Evolutionary conservation across 1,140 invertebrate species (phyloP).

Genomic region (Octopus sinensis): DNA sequence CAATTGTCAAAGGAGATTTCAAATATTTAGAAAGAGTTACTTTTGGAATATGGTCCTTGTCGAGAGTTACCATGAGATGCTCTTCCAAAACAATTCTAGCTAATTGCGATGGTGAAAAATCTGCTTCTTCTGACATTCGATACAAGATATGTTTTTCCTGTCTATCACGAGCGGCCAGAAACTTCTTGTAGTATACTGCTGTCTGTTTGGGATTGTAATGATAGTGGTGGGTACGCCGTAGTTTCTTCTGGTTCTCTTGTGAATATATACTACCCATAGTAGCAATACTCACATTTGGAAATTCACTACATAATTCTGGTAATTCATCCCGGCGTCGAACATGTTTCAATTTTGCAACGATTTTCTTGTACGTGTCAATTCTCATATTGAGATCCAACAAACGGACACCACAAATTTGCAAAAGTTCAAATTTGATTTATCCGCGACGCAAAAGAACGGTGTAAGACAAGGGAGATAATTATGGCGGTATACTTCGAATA

Average conservation of each 20-base stretch:
- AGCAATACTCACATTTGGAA: conserved; percentile 30
- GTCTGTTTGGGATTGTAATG: conserved; percentile 39
- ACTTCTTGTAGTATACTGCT: conserved; percentile 44
- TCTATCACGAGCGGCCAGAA: conserved; percentile 28
- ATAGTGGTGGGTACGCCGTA: conserved; percentile 47
- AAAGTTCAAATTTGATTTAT: too few species aligned
- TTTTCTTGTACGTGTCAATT: not conserved
- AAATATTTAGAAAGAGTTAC: conserved; percentile 63
- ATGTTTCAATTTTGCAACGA: not conserved
- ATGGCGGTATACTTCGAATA: too few species aligned
- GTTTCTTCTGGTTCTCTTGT: conserved; percentile 55
- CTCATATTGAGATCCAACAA: not conserved
- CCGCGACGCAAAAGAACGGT: too few species aligned
- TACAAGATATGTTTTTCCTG: conserved; percentile 61
- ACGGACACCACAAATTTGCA: too few species aligned
- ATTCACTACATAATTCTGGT: conserved; percentile 13
- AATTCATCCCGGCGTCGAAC: not conserved
- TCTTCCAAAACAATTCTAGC: conserved; percentile 68
- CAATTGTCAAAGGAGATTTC: conserved; percentile 71
- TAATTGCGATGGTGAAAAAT: conserved; percentile 66
- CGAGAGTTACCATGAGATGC: conserved; percentile 50
- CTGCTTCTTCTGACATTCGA: conserved; percentile 60
- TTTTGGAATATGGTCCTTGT: conserved; percentile 37
- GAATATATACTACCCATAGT: conserved; percentile 54
- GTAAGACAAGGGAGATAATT: too few species aligned